A percentile compares a stretch with the other conserved stretches of the same genome.
Evolutionary conservation across 2,888 invertebrate genomes (phyloP).

Genomic region (Acleris sparsana): DNA sequence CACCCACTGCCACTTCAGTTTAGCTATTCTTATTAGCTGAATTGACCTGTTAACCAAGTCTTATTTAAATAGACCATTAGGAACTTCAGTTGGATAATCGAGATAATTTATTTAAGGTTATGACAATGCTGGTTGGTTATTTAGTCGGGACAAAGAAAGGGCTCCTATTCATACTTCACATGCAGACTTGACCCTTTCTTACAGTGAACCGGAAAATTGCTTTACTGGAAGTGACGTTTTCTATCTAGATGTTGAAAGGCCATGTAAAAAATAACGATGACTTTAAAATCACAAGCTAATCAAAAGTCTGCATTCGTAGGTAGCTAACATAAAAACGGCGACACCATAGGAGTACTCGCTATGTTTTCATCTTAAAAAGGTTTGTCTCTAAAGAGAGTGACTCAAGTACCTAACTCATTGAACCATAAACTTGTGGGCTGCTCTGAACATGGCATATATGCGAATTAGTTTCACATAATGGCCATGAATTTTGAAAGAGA

Average conservation of each 20-base stretch:
- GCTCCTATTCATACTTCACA: conserved; percentile 75
- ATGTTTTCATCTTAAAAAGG: too few relatives aligned
- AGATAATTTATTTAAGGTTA: conserved; percentile 36
- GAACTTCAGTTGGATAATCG: conserved; percentile 20
- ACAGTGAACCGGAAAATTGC: conserved; percentile 31
- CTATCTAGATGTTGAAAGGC: not conserved
- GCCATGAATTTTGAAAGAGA: conserved; percentile 46
- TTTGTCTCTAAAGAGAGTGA: too few relatives aligned
- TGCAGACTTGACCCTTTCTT: conserved; percentile 76
- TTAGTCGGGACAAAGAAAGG: conserved; percentile 68
- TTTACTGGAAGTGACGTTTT: conserved; percentile 42
- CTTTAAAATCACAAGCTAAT: too few relatives aligned
- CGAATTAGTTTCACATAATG: conserved; percentile 38
- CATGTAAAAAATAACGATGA: too few relatives aligned
- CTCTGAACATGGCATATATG: conserved; percentile 49
- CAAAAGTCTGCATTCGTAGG: too few relatives aligned
- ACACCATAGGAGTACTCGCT: too few relatives aligned
- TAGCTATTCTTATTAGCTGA: too few relatives aligned
- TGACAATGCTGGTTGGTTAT: conserved; percentile 72
- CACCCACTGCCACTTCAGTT: too few relatives aligned
- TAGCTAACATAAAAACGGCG: too few relatives aligned
- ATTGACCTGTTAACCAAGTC: conserved; percentile 23
- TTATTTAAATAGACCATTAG: conserved; percentile 23
- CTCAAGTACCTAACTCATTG: too few relatives aligned
- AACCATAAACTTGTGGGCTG: conserved; percentile 41